These are phyloP conservation scores for Drosophila arizonae DNA, from an alignment of 1,140 invertebrate genomes.

Conservation along the genomic window DNA sequence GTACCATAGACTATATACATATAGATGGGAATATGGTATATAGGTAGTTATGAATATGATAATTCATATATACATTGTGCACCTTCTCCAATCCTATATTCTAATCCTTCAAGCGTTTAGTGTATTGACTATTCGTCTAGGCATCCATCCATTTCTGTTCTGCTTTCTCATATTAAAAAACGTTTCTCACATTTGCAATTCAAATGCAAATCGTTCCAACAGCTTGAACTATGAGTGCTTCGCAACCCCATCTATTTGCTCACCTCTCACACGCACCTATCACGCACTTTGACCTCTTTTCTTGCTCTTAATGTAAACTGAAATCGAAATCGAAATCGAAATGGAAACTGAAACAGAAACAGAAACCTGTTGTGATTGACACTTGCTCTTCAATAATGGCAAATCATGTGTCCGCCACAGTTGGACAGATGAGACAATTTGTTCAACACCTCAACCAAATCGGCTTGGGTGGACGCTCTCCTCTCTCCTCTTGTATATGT, in stretches of 20 bases:
- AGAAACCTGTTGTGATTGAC: slow-evolving; percentile 42
- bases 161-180: slow-evolving; percentile 7
- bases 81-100: too few relatives aligned
- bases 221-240: background rate
- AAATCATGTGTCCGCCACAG: slow-evolving; percentile 38
- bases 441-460: slow-evolving; percentile 25
- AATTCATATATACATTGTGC: too few relatives aligned
- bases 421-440: slow-evolving; percentile 5
- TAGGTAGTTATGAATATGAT: too few relatives aligned
- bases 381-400: slow-evolving; percentile 48
- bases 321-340: slow-evolving; percentile 14
- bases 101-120: background rate
- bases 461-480: background rate
- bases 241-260: background rate
- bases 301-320: background rate
- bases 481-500: background rate
- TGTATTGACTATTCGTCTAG: background rate
- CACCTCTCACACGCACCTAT: background rate
- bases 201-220: slow-evolving; percentile 37
- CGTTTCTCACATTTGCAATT: slow-evolving; percentile 50
- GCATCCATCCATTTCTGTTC: background rate
- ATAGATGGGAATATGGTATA: too few relatives aligned
- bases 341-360: slow-evolving; percentile 1
- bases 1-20: too few relatives aligned
- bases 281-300: background rate